These are phyloP conservation scores for Stenichneumon culpator DNA, from an alignment of 2,888 invertebrate genomes.

Conservation along the genomic window DNA sequence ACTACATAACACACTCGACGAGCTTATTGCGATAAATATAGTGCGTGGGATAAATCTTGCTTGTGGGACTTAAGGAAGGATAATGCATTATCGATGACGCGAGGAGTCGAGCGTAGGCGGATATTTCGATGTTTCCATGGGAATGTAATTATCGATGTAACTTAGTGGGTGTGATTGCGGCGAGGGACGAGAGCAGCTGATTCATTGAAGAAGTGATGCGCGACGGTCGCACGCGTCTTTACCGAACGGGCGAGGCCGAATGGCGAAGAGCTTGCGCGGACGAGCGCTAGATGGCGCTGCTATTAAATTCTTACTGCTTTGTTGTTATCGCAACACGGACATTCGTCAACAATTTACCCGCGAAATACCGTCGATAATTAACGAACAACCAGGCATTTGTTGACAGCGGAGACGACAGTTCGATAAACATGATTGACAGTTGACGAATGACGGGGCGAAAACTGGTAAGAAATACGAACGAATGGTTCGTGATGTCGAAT, in stretches of 20 bases:
- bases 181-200: background rate
- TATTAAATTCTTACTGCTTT: background rate
- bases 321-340: slow-evolving; percentile 1
- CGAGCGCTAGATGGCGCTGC: background rate
- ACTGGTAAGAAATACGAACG: background rate
- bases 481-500: background rate
- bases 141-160: slow-evolving; percentile 1
- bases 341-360: slow-evolving; percentile 15
- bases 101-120: background rate
- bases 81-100: background rate
- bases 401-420: background rate
- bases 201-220: background rate
- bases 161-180: background rate
- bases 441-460: background rate
- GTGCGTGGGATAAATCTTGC: background rate
- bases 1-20: no score
- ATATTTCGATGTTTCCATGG: slow-evolving; percentile 3
- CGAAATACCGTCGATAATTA: slow-evolving; percentile 9
- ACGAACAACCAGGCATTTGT: background rate
- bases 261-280: background rate
- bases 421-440: background rate
- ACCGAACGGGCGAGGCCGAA: background rate
- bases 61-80: background rate
- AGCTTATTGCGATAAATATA: no score
- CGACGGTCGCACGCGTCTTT: background rate